Evolutionary conservation across 2,888 invertebrate species (phyloP), one percentile per base, ranked within the genome.

Genomic region (Synergus laeviventris): DNA sequence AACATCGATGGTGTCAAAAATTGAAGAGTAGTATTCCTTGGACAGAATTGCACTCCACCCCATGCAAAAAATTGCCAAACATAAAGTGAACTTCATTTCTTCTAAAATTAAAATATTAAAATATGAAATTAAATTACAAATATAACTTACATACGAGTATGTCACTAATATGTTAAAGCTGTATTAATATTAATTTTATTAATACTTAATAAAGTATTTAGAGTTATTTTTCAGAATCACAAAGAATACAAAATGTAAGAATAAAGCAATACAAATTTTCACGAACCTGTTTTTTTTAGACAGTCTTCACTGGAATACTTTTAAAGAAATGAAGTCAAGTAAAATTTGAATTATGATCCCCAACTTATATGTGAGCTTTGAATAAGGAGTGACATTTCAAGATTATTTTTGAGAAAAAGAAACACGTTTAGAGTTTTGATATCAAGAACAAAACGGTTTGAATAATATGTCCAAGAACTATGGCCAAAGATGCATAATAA

Each of bases 361-460:
- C 1, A 5, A 59, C 24, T 59, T 59, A 59, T 59, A 59, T 59
- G 24, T 24, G 59, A 59, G 14, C 21, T 3, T 12, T 59, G 21
- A 14, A 14, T 14, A 14, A 59, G 24, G 59, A 24, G 21, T 24
- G 24, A 2, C 5, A 18, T 12, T 5, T 4, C 1, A 21, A 59
- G 59, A 59, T 59, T 59, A 24, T 24, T 21, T 59, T 59, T 24
- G 12, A 5, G 21, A 59, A 59, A 59, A 24, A 2, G 3, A 14
- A 24, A 24, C 14, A 59, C 59, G 59, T 59, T 59, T 59, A 24
- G 59, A 59, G 59, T 59, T 59, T 59, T 59, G 24, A 59, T 59
- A 59, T 21, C 1, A 59, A 59, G 12, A 12, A 24, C 1, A 24
- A 24, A 59, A 59, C 24, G 12, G 4, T 12, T 56, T 56, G 18